Base-by-base conservation (phyloP, 2,888 invertebrate species). In the Leucozona laternaria region DNA sequence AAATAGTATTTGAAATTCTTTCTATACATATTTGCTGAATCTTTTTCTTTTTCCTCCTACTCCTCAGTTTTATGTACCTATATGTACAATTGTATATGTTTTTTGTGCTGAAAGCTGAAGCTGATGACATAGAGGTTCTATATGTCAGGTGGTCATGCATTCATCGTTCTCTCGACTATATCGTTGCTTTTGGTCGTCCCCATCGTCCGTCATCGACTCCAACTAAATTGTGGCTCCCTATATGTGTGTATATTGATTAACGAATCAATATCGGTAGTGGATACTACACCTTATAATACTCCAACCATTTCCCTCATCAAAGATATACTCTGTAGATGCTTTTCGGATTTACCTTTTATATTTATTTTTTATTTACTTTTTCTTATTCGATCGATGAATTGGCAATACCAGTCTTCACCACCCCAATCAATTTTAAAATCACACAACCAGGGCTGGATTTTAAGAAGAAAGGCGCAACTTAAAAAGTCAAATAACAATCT, bases 161-260 rank as follows among this genome's bases (percentile, higher is more conserved):
- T 85, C 66, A 70, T 70, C 43, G 71, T 43, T 40, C 50, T 40
- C 50, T 45, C 7, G 34, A 58, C 34, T 58, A 58, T 34, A 58
- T 40, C 45, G 31, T 48, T 48, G 34, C 31, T 34, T 34, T 31
- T 66, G 31, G 31, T 64, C 45, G 43, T 28, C 17, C 48, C 15
- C 17, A 31, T 48, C 66, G 20, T 66, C n/a, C 22, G 37, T 37
- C 66, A 31, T 50, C 31, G 53, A 40, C 22, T 25, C 40, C 45
- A 55, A 43, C 76, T 77, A 57, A 62, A 43, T 71, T 20, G 53
- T 58, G 53, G 22, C 28, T 64, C 72, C 48, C 45, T 64, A 73
- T 81, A 71, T 80, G 73, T 81, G 85, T 80, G 81, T 78, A 81
- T 81, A 86, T 75, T 86, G 85, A 86, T 81, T 86, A 86, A 86